Evolutionary conservation across 2,888 invertebrate species (phyloP), one percentile per base, ranked within the genome.

Genomic region (Diplolepis rosae): DNA sequence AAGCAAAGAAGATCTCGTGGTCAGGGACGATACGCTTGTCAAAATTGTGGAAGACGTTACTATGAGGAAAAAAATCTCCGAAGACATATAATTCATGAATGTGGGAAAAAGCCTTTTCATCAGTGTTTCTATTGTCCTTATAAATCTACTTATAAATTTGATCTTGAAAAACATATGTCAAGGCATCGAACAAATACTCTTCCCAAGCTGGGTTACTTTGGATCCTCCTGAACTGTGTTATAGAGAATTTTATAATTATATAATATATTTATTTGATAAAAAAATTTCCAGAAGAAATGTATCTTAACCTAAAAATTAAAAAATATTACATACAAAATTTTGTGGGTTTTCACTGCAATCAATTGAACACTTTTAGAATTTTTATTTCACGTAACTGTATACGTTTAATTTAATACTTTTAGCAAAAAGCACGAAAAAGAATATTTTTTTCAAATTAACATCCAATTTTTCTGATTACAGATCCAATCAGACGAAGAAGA

Each of bases 21-120:
- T n/a, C 84, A 86, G 32, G 88, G 88, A 22, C 80, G 82, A 4
- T 84, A 85, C 76, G 80, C 79, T 6, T 91, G 91, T 77, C 88
- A 89, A n/a, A 89, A 87, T 70, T 92, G 92, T 79, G 90, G 89
- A 79, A 89, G 91, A 65, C 90, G 90, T 32, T 92, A 92, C 83
- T 90, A 91, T 56, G 90, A 90, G 48, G 89, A 90, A 79, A 91
- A 90, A 76, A 91, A 91, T 15, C 84, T 92, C 70, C 88, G 89
- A 50, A 84, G 91, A 13, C 91, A 91, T 77, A 82, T 90, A 70
- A 85, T 87, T 48, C 89, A 90, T 71, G 91, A 91, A 75, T 91
- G 91, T 77, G 91, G 91, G 2, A 86, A 87, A 75, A 84, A 86
- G 39, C 89, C 89, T 35, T 87, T 83, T 69, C 85, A 88, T 51